These are phyloP conservation scores for Mesaphorura yosii DNA, from an alignment of 1,140 invertebrate species.

Conservation along the genomic window DNA sequence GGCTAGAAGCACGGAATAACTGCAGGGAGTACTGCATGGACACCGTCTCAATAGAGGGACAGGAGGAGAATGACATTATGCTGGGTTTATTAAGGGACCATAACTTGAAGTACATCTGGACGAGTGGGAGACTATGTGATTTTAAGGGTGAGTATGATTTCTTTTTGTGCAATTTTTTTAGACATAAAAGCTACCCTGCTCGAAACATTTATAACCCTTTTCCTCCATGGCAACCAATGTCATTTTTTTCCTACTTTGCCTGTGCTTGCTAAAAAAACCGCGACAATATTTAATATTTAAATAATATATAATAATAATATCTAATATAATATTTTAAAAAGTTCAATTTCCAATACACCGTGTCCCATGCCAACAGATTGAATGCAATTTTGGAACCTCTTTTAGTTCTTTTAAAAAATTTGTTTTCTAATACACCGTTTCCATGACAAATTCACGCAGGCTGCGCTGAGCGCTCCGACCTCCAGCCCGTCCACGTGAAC, in stretches of 20 bases:
- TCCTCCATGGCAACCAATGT: not conserved
- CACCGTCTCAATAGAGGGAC: constrained; percentile 70
- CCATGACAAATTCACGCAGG: no score
- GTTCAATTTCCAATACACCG: no score
- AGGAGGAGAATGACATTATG: constrained; percentile 79
- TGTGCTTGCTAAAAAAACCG: no score
- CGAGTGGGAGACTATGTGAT: constrained; percentile 75
- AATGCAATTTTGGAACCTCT: no score
- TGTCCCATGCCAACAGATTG: no score
- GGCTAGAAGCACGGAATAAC: constrained; percentile 77
- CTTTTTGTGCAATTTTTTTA: no score
- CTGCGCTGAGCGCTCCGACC: constrained; percentile 68
- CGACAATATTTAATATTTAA: no score
- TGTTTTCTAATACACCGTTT: no score
- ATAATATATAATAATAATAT: no score
- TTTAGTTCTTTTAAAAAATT: no score
- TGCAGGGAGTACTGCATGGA: constrained; percentile 89
- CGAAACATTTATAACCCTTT: not conserved
- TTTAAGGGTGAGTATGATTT: constrained; percentile 53
- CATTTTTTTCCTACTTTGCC: not conserved
- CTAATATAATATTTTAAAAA: no score
- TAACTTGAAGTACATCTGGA: constrained; percentile 39
- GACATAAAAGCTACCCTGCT: not conserved
- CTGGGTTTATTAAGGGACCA: constrained; percentile 36
- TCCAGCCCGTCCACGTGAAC: constrained; percentile 69